Evolutionary conservation across 2,797 vertebrate genomes (phyloP).

Genomic region (Tauraco hartlaubi): DNA sequence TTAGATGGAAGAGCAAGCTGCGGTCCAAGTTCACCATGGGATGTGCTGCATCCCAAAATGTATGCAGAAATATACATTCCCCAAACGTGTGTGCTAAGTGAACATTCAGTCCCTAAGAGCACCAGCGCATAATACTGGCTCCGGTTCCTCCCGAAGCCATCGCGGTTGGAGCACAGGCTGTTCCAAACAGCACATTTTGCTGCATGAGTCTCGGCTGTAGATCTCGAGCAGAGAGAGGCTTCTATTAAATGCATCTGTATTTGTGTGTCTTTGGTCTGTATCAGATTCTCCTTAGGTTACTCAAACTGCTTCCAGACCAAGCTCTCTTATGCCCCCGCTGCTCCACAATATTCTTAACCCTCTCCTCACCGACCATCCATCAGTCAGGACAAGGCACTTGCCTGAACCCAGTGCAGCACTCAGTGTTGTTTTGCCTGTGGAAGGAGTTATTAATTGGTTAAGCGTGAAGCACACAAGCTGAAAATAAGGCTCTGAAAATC

Average conservation of each 20-base stretch:
- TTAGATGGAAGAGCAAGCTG: constrained; percentile 30
- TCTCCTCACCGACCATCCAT: constrained; percentile 6
- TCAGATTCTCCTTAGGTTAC: constrained; percentile 69
- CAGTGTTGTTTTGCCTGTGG: background rate
- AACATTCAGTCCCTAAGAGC: constrained; percentile 69
- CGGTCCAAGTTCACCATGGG: constrained; percentile 44
- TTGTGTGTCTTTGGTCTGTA: constrained; percentile 61
- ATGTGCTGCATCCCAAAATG: constrained; percentile 37
- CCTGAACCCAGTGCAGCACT: background rate
- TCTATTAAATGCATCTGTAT: constrained; percentile 69
- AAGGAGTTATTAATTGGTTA: constrained; percentile 27
- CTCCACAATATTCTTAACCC: constrained; percentile 28
- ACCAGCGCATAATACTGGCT: constrained; percentile 69
- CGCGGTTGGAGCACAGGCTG: constrained; percentile 66
- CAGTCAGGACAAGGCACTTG: background rate
- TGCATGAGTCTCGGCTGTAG: constrained; percentile 68
- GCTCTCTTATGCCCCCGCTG: background rate
- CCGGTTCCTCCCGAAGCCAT: constrained; percentile 41
- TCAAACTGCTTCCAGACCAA: constrained; percentile 65
- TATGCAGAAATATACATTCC: constrained; percentile 54
- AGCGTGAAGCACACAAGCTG: background rate
- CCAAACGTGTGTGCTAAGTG: constrained; percentile 68
- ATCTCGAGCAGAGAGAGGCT: constrained; percentile 30
- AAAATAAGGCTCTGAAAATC: constrained; percentile 10
- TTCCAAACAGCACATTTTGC: constrained; percentile 69